Conservation (phyloP, 2,797 vertebrate species). For the Hydrophis major region DNA sequence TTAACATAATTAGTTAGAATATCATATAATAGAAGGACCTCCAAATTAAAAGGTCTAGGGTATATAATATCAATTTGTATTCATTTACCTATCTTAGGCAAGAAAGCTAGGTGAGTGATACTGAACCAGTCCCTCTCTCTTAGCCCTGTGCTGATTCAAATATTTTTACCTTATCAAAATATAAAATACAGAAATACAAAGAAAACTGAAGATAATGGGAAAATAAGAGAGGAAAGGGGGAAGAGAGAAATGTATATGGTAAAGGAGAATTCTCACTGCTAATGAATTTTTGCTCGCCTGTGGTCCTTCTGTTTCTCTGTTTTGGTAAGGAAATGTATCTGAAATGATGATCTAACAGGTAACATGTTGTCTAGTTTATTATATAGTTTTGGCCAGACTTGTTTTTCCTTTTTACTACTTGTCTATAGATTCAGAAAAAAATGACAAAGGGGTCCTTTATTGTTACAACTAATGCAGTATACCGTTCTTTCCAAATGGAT, state of each 20-base stretch:
- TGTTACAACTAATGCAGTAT: background rate
- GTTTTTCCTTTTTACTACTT: background rate
- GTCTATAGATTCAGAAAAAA: background rate
- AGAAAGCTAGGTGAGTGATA: background rate
- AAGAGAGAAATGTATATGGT: background rate
- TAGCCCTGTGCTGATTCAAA: background rate
- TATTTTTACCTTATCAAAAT: background rate
- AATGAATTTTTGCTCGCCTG: background rate
- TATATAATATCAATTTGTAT: background rate
- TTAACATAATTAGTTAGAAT: background rate
- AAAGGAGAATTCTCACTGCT: background rate
- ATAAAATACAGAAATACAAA: background rate
- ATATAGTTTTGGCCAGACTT: background rate
- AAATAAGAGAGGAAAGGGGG: background rate
- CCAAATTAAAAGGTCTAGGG: background rate
- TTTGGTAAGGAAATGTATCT: background rate
- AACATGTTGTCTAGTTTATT: background rate
- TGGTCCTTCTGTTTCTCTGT: background rate
- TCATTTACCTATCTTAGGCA: background rate
- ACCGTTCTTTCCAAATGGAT: background rate
- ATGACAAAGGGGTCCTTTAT: background rate
- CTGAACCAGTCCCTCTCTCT: background rate
- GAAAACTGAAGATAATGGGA: background rate
- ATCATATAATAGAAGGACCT: background rate
- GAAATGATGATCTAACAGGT: background rate